Evolutionary conservation across 2,888 invertebrate genomes (phyloP).

Genomic region (Aquatica leii): DNA sequence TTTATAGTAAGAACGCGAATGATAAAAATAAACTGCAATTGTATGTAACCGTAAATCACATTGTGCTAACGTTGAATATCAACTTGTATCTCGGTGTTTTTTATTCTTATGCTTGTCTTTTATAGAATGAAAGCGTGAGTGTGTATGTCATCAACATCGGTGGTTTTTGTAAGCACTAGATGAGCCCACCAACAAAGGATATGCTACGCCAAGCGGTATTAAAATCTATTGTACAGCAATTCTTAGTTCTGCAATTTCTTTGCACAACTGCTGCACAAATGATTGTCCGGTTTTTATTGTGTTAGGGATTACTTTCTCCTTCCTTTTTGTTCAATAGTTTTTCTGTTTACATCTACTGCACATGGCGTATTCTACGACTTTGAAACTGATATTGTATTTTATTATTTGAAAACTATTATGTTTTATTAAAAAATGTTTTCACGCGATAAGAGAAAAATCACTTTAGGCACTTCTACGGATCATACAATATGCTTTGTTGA

Average conservation of each 20-base stretch:
- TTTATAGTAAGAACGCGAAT: no score
- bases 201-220: conserved; percentile 18
- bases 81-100: conserved; percentile 18
- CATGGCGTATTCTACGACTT: conserved; percentile 6
- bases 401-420: conserved; percentile 1
- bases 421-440: conserved; percentile 13
- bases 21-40: conserved; percentile 15
- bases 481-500: conserved; percentile 31
- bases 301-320: background rate
- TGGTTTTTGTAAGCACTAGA: conserved; percentile 25
- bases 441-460: conserved; percentile 7
- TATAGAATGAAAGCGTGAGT: conserved; percentile 14
- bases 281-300: conserved; percentile 26
- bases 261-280: conserved; percentile 24
- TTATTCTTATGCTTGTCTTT: conserved; percentile 18
- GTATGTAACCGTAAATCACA: conserved; percentile 20
- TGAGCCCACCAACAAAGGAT: conserved; percentile 26
- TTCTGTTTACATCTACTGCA: conserved; percentile 3
- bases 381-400: background rate
- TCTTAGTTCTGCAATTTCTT: conserved; percentile 17
- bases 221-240: conserved; percentile 20
- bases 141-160: conserved; percentile 38
- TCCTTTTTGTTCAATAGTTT: background rate
- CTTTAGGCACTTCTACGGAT: conserved; percentile 15
- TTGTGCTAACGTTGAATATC: background rate